Evolutionary conservation across 2,797 vertebrate genomes (phyloP).

Genomic region (Argentina silus): DNA sequence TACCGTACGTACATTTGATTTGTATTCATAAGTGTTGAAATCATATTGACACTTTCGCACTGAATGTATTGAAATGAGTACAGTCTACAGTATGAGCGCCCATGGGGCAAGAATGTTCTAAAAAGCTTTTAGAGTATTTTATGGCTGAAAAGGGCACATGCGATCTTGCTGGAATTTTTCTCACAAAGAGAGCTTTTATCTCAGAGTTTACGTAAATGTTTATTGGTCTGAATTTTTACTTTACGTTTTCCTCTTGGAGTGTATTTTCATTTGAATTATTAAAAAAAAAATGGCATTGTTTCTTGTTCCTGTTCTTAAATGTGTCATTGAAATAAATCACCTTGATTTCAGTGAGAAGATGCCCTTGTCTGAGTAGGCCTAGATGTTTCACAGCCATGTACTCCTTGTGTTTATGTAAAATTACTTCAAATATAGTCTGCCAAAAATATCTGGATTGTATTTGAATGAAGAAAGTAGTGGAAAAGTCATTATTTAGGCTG

Average conservation of each 20-base stretch:
- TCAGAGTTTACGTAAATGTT: conserved; percentile 27
- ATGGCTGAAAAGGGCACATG: conserved; percentile 24
- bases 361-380: neutral
- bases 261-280: conserved; percentile 43
- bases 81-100: conserved; percentile 22
- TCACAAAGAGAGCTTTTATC: conserved; percentile 4
- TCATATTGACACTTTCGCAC: conserved; percentile 38
- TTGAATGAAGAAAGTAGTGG: no score
- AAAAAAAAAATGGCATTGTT: no score
- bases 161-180: neutral
- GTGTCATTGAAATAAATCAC: neutral
- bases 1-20: neutral
- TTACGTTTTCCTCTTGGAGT: conserved; percentile 34
- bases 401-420: neutral
- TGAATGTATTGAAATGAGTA: conserved; percentile 29
- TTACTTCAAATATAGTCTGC: neutral
- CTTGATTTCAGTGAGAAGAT: neutral
- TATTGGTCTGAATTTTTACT: conserved; percentile 11
- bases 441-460: no score
- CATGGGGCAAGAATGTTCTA: neutral
- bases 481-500: no score
- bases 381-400: neutral
- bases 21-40: neutral
- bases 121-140: conserved; percentile 17
- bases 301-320: neutral